A percentile compares a stretch with the other conserved stretches of the same genome.
Evolutionary conservation across 2,113 vertebrate species (phyloP).

Genomic region (Dicerorhinus sumatrensis): DNA sequence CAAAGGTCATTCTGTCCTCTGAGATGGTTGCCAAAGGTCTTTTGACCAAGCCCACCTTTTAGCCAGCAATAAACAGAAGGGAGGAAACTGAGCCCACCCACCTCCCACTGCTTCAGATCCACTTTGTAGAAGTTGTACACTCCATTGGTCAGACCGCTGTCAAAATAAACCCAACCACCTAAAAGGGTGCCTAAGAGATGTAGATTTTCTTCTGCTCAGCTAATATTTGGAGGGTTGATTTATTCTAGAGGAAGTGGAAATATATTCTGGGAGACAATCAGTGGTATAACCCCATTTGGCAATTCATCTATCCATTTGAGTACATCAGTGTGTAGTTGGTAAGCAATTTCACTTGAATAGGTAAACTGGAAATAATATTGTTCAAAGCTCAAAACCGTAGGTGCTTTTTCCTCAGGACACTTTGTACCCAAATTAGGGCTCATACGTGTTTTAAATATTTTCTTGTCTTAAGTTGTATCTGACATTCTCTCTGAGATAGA

Average conservation of each 20-base stretch:
- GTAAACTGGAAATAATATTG: too few species aligned
- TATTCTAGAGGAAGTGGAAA: background rate
- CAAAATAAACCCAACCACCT: background rate
- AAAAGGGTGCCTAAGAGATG: background rate
- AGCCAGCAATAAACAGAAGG: background rate
- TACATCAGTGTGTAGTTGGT: too few species aligned
- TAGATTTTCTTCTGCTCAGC: background rate
- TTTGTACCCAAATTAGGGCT: too few species aligned
- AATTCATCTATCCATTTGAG: too few species aligned
- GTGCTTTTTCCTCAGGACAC: too few species aligned
- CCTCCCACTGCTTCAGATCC: accelerated
- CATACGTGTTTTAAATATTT: too few species aligned
- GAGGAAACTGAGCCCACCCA: accelerated
- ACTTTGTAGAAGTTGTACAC: background rate
- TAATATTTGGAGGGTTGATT: background rate
- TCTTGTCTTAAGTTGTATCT: too few species aligned
- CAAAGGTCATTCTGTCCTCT: background rate
- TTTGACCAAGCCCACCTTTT: background rate
- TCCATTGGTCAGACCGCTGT: background rate
- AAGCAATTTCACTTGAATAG: too few species aligned
- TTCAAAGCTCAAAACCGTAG: too few species aligned
- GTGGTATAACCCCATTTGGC: too few species aligned
- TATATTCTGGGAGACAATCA: background rate
- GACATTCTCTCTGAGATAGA: too few species aligned
- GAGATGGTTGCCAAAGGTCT: background rate